phyloP scores from a whole-genome alignment of 2,888 invertebrate genomes.

The Stenurella melanura region DNA sequence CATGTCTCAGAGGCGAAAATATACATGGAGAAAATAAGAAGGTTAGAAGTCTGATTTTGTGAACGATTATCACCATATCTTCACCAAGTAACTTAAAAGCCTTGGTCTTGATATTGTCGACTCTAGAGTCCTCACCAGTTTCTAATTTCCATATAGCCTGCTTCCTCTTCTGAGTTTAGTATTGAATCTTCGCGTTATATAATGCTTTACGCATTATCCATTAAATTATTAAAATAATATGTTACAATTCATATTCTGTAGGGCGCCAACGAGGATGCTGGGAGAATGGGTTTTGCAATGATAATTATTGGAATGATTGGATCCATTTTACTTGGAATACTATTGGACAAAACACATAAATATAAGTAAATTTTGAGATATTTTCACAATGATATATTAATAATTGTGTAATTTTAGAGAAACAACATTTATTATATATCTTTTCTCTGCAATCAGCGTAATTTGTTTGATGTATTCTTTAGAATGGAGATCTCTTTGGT shows the following conservation, averaged over 20 bases:
- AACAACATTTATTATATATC: constrained; percentile 49
- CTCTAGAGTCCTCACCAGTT: no score
- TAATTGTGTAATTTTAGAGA: constrained; percentile 50
- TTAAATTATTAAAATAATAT: background rate
- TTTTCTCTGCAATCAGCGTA: constrained; percentile 49
- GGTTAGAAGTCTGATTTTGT: no score
- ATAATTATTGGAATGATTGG: constrained; percentile 93
- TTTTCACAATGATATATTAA: background rate
- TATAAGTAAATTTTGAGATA: constrained; percentile 82
- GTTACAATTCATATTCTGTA: constrained; percentile 28
- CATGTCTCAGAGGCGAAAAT: no score
- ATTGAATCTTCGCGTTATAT: no score
- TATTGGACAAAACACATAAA: constrained; percentile 92
- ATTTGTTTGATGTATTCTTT: constrained; percentile 52
- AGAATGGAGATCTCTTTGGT: constrained; percentile 46
- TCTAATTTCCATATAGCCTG: no score
- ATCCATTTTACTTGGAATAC: constrained; percentile 89
- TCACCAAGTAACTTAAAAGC: no score
- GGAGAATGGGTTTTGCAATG: constrained; percentile 90
- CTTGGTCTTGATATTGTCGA: no score
- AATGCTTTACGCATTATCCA: no score
- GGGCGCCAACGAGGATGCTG: constrained; percentile 84
- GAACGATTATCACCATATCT: no score
- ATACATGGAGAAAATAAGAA: no score
- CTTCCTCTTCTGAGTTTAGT: no score